phyloP scores from a whole-genome alignment of 2,797 vertebrate genomes.

The Phoeniculus purpureus region DNA sequence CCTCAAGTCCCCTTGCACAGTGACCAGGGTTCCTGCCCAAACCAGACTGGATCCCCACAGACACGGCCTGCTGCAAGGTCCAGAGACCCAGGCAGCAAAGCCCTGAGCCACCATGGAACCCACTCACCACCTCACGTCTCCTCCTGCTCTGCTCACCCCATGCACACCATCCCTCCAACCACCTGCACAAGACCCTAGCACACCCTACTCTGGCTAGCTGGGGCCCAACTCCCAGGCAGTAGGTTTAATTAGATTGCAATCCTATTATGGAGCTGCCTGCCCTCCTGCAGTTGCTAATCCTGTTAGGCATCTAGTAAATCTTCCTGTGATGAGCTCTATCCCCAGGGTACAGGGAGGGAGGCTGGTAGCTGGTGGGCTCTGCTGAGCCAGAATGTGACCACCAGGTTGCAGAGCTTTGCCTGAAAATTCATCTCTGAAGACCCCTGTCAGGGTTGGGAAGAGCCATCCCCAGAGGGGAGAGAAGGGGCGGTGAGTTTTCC shows the following conservation, averaged over 20 bases:
- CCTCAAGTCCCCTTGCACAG: neutral
- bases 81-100: neutral
- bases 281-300: conserved; percentile 26
- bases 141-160: neutral
- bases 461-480: neutral
- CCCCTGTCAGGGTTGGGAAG: neutral
- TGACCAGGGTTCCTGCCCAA: rapidly evolving
- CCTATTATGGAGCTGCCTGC: conserved; percentile 43
- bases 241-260: conserved; percentile 55
- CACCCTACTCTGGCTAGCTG: neutral
- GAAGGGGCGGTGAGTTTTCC: neutral
- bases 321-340: neutral
- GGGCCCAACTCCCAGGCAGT: neutral
- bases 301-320: conserved; percentile 48
- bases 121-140: rapidly evolving
- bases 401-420: neutral
- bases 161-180: neutral
- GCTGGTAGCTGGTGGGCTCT: neutral
- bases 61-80: rapidly evolving
- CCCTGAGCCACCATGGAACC: neutral
- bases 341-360: rapidly evolving
- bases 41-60: rapidly evolving
- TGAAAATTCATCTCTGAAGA: neutral
- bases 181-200: neutral
- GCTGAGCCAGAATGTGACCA: neutral